Percentiles rank a stretch among this genome's conserved stretches.
Conservation (phyloP, 2,797 vertebrate species). For the Masticophis lateralis region DNA sequence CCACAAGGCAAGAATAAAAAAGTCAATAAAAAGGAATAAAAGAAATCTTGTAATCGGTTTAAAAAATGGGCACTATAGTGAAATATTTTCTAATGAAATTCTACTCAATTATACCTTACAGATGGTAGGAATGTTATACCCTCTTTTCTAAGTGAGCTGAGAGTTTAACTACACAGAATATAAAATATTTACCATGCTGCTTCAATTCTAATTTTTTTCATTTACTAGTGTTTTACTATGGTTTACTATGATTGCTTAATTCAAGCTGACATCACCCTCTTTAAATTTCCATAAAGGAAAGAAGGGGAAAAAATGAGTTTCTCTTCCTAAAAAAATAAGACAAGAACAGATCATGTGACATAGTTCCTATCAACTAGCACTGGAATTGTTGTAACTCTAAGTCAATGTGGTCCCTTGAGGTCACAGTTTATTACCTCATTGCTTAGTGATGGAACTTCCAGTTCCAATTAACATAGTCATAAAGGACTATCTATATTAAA, state of each 20-base stretch:
- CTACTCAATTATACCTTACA: not conserved
- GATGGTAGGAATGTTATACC: not conserved
- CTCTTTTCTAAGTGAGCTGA: not conserved
- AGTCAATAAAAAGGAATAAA: slow-evolving; percentile 15
- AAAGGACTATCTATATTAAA: not conserved
- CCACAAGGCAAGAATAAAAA: slow-evolving; percentile 20
- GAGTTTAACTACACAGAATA: not conserved
- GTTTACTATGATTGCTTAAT: not conserved
- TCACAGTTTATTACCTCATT: not conserved
- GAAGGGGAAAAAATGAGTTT: not conserved
- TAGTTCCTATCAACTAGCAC: not conserved
- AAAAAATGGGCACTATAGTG: slow-evolving; percentile 25
- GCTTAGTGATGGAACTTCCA: not conserved
- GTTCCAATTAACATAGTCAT: not conserved
- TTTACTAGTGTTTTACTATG: not conserved
- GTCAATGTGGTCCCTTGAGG: not conserved
- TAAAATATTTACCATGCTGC: not conserved
- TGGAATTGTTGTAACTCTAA: not conserved
- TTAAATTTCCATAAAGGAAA: not conserved
- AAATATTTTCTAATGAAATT: slow-evolving; percentile 15
- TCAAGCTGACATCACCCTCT: not conserved
- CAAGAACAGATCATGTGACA: not conserved
- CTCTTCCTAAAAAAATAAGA: not conserved
- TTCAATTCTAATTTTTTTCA: not conserved
- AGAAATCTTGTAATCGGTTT: slow-evolving; percentile 34